These are phyloP conservation scores for Muntiacus muntjak DNA, from an alignment of 2,113 vertebrate genomes.

Conservation along the genomic window DNA sequence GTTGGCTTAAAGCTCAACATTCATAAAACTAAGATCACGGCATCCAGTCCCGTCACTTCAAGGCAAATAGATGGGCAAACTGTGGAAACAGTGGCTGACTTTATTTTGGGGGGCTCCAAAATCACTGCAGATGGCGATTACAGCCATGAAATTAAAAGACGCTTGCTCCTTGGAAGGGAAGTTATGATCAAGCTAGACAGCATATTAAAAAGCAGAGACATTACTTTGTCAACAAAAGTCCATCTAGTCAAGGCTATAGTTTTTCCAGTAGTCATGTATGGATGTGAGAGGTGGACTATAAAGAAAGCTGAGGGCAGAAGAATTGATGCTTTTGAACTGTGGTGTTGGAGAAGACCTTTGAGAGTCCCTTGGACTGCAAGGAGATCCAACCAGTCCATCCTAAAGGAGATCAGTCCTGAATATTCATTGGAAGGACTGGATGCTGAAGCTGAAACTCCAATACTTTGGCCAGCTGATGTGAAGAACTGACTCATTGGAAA, in stretches of 20 bases:
- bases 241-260: background rate
- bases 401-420: no score
- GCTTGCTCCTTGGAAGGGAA: background rate
- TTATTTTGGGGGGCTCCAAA: background rate
- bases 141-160: background rate
- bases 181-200: background rate
- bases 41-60: background rate
- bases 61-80: background rate
- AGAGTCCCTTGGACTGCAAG: background rate
- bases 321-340: background rate
- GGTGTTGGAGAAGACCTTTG: background rate
- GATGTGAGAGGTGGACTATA: background rate
- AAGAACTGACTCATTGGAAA: background rate
- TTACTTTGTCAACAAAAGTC: background rate
- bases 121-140: background rate
- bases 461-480: background rate
- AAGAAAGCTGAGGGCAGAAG: fast-evolving
- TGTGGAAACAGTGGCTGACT: background rate
- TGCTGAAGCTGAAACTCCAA: no score
- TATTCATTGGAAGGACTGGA: no score
- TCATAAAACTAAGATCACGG: background rate
- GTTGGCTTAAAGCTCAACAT: background rate
- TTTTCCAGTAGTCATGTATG: background rate
- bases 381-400: background rate
- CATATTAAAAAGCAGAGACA: background rate